These are phyloP conservation scores for Tamandua tetradactyla DNA, from an alignment of 2,797 vertebrate species.

Conservation along the genomic window DNA sequence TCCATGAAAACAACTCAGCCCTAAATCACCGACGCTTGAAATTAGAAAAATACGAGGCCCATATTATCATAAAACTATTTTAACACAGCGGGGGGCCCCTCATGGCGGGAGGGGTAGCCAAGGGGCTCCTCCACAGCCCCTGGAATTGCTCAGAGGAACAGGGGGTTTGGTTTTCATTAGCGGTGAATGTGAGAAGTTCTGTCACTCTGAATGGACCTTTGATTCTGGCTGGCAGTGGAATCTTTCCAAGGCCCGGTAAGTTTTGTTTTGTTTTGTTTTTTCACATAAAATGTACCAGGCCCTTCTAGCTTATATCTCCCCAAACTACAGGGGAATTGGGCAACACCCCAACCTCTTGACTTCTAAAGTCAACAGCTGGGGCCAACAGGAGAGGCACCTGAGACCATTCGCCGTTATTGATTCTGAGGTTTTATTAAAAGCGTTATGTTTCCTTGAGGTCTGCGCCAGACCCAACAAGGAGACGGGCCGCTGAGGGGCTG, in stretches of 20 bases:
- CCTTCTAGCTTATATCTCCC: conserved; percentile 78
- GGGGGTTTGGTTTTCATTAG: conserved; percentile 85
- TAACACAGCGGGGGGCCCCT: conserved; percentile 51
- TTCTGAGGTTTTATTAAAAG: conserved; percentile 78
- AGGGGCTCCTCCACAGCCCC: conserved; percentile 58
- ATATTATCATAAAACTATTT: conserved; percentile 72
- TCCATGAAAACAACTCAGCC: conserved; percentile 64
- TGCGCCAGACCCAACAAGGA: conserved; percentile 68
- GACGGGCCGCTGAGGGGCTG: neutral
- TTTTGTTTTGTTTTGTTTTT: conserved; percentile 64
- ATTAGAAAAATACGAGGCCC: conserved; percentile 71
- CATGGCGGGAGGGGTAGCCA: conserved; percentile 60
- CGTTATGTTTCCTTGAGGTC: conserved; percentile 77
- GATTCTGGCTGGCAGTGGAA: conserved; percentile 83
- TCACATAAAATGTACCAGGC: conserved; percentile 74
- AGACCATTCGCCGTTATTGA: conserved; percentile 72
- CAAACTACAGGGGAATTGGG: neutral
- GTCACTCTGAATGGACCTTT: conserved; percentile 85
- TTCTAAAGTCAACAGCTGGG: conserved; percentile 70
- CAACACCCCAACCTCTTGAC: conserved; percentile 55
- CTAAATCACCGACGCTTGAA: conserved; percentile 63
- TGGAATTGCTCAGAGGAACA: conserved; percentile 77
- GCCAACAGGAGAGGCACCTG: conserved; percentile 45
- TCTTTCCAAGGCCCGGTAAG: conserved; percentile 81
- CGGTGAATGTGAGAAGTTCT: conserved; percentile 78